Base-by-base conservation (phyloP, 2,113 vertebrate genomes). In the Dromaius novaehollandiae region DNA sequence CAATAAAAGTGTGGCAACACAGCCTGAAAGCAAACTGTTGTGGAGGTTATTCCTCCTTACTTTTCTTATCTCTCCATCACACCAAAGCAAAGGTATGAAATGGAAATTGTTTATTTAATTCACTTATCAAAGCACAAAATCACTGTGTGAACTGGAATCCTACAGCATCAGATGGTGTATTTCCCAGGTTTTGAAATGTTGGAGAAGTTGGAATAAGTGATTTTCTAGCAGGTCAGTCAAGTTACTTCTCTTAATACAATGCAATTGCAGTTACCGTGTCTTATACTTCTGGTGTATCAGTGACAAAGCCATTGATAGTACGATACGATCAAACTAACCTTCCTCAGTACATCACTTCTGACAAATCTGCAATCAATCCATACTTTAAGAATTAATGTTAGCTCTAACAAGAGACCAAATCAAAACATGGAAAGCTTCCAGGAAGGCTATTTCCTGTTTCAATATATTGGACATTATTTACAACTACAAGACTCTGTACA, bases 291-390 rank as follows among this genome's bases (percentile, higher is more conserved):
- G 32, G 28, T 71, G 34, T 64, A 92, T 56, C 34, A 50, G 89
- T 97, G 60, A 61, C 28, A 95, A 58, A 97, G 81, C 92, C 86
- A 95, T 53, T 94, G 93, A 96, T 94, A 78, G 56, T 83, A 42
- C 71, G 90, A 94, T 96, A 68, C 42, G 88, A 88, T 90, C 82
- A 94, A 96, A 88, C 84, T 81, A 92, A 68, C 56, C 94, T 97
- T 91, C 86, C 58, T 68, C 71, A 88, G 78, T 93, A 60, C 34
- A 97, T 95, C 95, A 94, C 94, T 96, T 96, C 64, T 96, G 94
- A 97, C 97, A 98, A 97, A 97, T 98, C 96, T 98, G 84, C 76
- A 88, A 96, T 98, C 97, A 90, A 96, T 95, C 90, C 68, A 53
- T 94, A 96, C 91, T 97, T 96, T 96, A 88, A 95, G 83, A 97